Conservation (phyloP, 2,888 invertebrate genomes). For the Morpho achilles region DNA sequence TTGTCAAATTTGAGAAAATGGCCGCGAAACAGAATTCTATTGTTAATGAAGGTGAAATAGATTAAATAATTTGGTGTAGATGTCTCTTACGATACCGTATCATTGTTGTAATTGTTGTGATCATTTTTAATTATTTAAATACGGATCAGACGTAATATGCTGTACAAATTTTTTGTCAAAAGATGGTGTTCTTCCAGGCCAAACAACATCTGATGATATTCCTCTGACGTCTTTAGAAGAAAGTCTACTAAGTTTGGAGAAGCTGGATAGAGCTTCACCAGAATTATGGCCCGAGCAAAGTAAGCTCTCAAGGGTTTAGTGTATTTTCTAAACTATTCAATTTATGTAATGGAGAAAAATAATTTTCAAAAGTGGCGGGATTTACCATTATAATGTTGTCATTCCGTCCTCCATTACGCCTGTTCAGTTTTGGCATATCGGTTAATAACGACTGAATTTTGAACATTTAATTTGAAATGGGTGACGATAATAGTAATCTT, state of each 20-base stretch:
- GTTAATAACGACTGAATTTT: conserved; percentile 62
- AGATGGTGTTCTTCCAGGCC: conserved; percentile 41
- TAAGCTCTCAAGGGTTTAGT: conserved; percentile 64
- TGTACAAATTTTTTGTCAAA: not conserved
- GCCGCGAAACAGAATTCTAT: conserved; percentile 82
- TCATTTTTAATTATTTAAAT: not conserved
- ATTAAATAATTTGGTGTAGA: not conserved
- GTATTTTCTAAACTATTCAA: conserved; percentile 3
- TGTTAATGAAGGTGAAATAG: conserved; percentile 79
- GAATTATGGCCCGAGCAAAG: conserved; percentile 98
- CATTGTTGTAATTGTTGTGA: not conserved
- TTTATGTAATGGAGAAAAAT: conserved; percentile 20
- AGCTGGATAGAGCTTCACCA: conserved; percentile 95
- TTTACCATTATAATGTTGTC: conserved; percentile 59
- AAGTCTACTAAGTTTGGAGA: conserved; percentile 92
- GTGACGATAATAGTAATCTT: conserved; percentile 45
- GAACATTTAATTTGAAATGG: conserved; percentile 56
- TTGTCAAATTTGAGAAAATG: conserved; percentile 75
- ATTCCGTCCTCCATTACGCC: conserved; percentile 46
- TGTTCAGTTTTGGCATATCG: conserved; percentile 44
- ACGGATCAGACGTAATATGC: too few relatives aligned
- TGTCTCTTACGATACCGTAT: not conserved
- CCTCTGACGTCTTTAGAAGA: conserved; percentile 81
- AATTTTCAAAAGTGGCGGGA: conserved; percentile 69
- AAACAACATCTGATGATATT: conserved; percentile 68